phyloP scores from a whole-genome alignment of 2,888 invertebrate species.

The Nymphalis polychloros region DNA sequence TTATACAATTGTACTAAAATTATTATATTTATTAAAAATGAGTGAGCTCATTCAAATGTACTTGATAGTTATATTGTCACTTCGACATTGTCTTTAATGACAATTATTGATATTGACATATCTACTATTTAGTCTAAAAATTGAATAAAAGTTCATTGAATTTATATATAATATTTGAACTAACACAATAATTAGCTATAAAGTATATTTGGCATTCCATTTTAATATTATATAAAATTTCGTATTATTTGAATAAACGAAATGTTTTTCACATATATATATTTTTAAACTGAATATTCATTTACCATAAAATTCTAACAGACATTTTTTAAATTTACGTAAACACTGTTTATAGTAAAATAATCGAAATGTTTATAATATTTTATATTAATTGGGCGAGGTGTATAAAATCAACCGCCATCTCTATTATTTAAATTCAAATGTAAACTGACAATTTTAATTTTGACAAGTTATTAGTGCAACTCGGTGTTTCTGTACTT shows the following conservation, averaged over 20 bases:
- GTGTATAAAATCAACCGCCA: background rate
- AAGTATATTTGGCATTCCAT: too few relatives aligned
- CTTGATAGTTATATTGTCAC: too few relatives aligned
- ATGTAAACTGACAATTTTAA: slow-evolving; percentile 6
- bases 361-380: background rate
- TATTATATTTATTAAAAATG: background rate
- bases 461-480: background rate
- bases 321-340: too few relatives aligned
- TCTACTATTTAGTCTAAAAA: too few relatives aligned
- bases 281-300: too few relatives aligned
- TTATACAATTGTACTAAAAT: slow-evolving; percentile 2
- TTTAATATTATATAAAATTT: too few relatives aligned
- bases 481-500: background rate
- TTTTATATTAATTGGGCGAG: background rate
- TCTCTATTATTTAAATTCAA: background rate
- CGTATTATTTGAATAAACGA: background rate
- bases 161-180: too few relatives aligned
- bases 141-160: background rate
- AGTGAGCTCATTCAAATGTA: background rate
- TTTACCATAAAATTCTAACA: too few relatives aligned
- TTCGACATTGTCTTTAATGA: background rate
- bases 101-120: background rate
- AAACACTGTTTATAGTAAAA: too few relatives aligned
- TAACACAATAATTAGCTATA: too few relatives aligned
- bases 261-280: too few relatives aligned